phyloP scores from a whole-genome alignment of 1,140 invertebrate species.

The Sesamia nonagrioides region DNA sequence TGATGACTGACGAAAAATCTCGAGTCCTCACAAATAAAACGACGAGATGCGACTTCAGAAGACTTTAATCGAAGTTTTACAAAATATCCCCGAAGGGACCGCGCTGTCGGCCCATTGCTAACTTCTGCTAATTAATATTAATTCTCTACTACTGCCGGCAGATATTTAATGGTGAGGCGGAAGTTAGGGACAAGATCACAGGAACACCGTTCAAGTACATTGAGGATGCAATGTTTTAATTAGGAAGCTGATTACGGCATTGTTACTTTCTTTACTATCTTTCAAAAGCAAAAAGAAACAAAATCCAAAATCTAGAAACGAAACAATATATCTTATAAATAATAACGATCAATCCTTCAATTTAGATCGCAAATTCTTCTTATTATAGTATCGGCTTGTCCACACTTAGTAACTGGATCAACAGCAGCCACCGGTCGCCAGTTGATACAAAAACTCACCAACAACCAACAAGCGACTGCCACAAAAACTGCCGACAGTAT shows the following conservation, averaged over 20 bases:
- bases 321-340: not conserved
- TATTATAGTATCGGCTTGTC: not conserved
- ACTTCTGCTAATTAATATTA: conserved; percentile 45
- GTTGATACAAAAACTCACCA: not conserved
- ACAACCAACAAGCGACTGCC: not conserved
- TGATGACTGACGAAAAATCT: not conserved
- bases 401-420: not conserved
- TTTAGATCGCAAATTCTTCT: not conserved
- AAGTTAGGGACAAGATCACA: conserved; percentile 3
- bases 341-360: not conserved
- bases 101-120: conserved; percentile 1
- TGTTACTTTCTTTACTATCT: too few species aligned
- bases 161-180: conserved; percentile 38
- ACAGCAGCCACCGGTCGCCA: not conserved
- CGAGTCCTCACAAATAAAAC: conserved; percentile 24
- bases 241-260: not conserved
- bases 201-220: not conserved
- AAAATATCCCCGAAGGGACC: conserved; percentile 17
- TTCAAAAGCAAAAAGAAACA: too few species aligned
- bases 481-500: not conserved
- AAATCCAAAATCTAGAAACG: too few species aligned
- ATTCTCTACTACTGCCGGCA: conserved; percentile 2
- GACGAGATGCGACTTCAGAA: conserved; percentile 6
- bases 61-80: conserved; percentile 29
- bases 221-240: not conserved